These are phyloP conservation scores for Ictidomys tridecemlineatus DNA, from an alignment of 2,113 vertebrate species.

Conservation along the genomic window DNA sequence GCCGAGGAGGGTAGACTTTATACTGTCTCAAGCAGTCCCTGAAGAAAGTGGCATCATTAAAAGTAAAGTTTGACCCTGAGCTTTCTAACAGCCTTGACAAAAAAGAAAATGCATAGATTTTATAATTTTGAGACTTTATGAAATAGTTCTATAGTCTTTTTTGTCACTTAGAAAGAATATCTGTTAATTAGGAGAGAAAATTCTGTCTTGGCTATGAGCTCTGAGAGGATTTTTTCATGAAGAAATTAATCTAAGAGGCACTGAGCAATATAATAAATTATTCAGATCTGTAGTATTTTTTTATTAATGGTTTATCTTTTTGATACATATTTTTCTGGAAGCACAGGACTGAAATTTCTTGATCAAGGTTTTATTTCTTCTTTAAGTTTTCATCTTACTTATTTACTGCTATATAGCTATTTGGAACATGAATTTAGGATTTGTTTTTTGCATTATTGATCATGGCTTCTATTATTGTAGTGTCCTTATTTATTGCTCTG, in stretches of 20 bases:
- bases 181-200: background rate
- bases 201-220: background rate
- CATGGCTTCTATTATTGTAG: background rate
- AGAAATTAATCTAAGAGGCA: background rate
- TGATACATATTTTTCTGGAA: background rate
- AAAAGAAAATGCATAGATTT: background rate
- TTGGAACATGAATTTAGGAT: background rate
- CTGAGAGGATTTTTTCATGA: background rate
- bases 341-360: background rate
- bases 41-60: background rate
- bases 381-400: slow-evolving; percentile 4
- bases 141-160: background rate
- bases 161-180: background rate
- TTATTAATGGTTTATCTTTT: slow-evolving; percentile 3
- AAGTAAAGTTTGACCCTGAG: background rate
- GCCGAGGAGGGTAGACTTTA: background rate
- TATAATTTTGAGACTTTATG: background rate
- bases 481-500: background rate
- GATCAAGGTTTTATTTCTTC: background rate
- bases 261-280: slow-evolving; percentile 8
- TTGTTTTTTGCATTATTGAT: slow-evolving; percentile 13
- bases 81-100: background rate
- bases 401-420: background rate
- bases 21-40: background rate
- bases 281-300: background rate